Evolutionary conservation across 2,797 vertebrate species (phyloP).

Genomic region (Cirrhinus mrigala): DNA sequence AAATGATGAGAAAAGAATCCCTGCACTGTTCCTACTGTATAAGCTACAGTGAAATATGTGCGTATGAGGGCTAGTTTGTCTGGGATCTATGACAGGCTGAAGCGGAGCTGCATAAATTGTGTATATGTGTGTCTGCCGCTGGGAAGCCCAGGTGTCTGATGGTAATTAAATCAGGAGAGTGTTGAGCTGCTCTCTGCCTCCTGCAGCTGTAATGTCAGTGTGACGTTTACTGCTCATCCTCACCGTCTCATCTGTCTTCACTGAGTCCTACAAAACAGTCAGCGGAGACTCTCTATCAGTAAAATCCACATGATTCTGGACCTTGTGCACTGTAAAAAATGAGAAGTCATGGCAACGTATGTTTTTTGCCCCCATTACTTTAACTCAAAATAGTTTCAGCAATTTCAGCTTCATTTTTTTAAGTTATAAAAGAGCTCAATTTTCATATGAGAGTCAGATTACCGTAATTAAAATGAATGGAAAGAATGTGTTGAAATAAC

Average conservation of each 20-base stretch:
- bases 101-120: not conserved
- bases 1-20: not conserved
- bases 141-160: constrained; percentile 16
- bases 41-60: not conserved
- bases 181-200: constrained; percentile 19
- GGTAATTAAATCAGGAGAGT: constrained; percentile 16
- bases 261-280: no score
- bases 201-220: constrained; percentile 42
- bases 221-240: not conserved
- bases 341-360: not conserved
- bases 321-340: not conserved
- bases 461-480: not conserved
- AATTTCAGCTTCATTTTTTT: no score
- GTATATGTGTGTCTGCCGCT: constrained; percentile 13
- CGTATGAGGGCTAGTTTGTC: not conserved
- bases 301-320: not conserved
- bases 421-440: not conserved
- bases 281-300: no score
- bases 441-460: not conserved
- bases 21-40: not conserved
- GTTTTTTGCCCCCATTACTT: not conserved
- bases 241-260: not conserved
- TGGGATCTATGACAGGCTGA: not conserved
- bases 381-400: no score
- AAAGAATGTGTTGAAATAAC: not conserved